Evolutionary conservation across 2,888 invertebrate species (phyloP), one percentile per base, ranked within the genome.

Genomic region (Drosophila buzzatii): DNA sequence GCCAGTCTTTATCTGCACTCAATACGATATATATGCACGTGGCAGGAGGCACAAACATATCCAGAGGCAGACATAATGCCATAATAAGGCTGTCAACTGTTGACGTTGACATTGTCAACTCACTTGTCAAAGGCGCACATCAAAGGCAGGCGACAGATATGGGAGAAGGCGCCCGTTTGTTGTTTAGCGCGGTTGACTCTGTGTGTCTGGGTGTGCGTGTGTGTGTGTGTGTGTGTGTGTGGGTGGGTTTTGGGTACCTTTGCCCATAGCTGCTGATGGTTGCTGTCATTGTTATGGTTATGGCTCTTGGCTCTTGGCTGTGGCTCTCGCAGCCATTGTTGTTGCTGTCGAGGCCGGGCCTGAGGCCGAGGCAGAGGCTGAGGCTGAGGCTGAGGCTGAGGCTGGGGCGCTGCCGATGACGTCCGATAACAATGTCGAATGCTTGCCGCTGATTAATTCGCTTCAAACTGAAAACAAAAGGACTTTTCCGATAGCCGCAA

Each of bases 21-120:
- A 58, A 59, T 62, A 66, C 62, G 57, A 77, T 63, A 63, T 51
- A 33, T 33, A 9, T 33, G 33, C 9, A 23, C 31, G 41, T 20
- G 20, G 23, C 39, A 45, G 20, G 72, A 14, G 58, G 47, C 39
- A 18, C 45, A 27, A 18, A 39, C 20, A 59, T 23, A 47, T 41
- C 72, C 73, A 71, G 67, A 20, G 47, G 57, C 73, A 64, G 67
- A 55, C 67, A 81, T 76, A 83, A 88, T 77, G 74, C 88, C 85
- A 91, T 91, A 92, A 91, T 91, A 87, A 90, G 90, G 88, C 82
- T 91, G 92, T 92, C 92, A 92, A 88, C 91, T 85, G 89, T 86
- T 91, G 92, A 92, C 87, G 87, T 89, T 92, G 92, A 92, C 92
- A 91, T 91, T 92, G 92, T 92, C 92, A 92, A 92, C 91, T 92